Conservation (phyloP, 1,140 invertebrate species). For the Cotesia glomerata region DNA sequence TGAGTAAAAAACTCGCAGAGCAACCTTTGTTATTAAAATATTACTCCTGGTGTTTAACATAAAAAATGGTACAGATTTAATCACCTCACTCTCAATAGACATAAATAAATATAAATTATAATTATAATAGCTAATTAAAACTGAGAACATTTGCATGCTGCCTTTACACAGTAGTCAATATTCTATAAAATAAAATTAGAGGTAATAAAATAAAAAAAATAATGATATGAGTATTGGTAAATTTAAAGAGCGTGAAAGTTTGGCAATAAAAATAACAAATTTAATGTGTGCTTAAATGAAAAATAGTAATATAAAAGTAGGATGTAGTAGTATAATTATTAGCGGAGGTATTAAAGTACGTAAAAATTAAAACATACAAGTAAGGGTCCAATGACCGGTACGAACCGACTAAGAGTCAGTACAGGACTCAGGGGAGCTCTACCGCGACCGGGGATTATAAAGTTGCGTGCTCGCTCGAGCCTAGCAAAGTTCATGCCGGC, state of each 20-base stretch:
- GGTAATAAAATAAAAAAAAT: too few relatives aligned
- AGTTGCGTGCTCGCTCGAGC: conserved; percentile 26
- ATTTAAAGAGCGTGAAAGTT: neutral
- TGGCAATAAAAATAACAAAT: neutral
- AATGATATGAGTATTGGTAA: too few relatives aligned
- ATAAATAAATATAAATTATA: too few relatives aligned
- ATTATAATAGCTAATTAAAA: too few relatives aligned
- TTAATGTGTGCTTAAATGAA: neutral
- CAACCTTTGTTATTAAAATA: too few relatives aligned
- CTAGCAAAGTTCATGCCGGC: conserved; percentile 19
- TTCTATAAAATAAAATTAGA: too few relatives aligned
- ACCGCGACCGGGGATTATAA: conserved; percentile 10
- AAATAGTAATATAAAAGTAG: neutral
- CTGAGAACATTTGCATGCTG: too few relatives aligned
- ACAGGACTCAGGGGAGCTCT: neutral
- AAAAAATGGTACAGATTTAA: too few relatives aligned
- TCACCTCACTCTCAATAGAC: too few relatives aligned
- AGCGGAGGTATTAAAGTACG: neutral
- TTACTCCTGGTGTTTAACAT: too few relatives aligned
- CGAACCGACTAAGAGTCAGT: neutral
- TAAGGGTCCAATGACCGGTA: conserved; percentile 18
- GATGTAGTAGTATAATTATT: neutral
- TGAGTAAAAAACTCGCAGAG: too few relatives aligned
- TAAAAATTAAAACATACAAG: conserved; percentile 4
- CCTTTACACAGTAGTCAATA: too few relatives aligned